These are phyloP conservation scores for Parazoanthus darwini DNA, from an alignment of 92 coral and sea anemone species.

Conservation along the genomic window DNA sequence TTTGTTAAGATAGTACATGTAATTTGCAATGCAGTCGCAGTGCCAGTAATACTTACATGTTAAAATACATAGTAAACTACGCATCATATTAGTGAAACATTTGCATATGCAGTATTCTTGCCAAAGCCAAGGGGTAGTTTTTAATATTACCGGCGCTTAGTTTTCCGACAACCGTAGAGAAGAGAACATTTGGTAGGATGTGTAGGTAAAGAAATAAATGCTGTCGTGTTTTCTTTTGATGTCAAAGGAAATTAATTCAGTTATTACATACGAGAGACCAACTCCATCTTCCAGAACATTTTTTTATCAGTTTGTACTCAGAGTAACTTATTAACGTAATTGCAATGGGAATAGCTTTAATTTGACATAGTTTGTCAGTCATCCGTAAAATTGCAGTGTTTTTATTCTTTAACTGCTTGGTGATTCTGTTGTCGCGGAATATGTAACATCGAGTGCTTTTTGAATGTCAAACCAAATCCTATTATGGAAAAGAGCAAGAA, in stretches of 20 bases:
- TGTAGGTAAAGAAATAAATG: neutral
- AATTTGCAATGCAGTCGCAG: neutral
- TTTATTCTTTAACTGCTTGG: neutral
- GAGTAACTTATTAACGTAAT: neutral
- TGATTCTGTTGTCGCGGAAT: neutral
- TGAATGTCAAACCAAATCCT: neutral
- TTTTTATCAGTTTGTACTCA: neutral
- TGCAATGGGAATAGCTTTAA: neutral
- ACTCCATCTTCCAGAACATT: neutral
- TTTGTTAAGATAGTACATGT: too few species aligned
- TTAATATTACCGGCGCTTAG: neutral
- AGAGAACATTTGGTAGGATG: neutral
- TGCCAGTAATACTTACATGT: neutral
- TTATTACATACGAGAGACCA: neutral
- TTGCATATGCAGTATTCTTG: neutral
- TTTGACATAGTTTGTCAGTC: slow-evolving; percentile 5
- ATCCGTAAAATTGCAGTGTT: slow-evolving; percentile 27
- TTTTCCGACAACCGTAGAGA: neutral
- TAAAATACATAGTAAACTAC: neutral
- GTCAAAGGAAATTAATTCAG: too few species aligned
- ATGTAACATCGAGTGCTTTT: too few species aligned
- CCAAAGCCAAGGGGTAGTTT: neutral
- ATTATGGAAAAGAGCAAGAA: neutral
- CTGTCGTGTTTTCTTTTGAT: neutral
- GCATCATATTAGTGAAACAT: neutral